A percentile compares a stretch with the other conserved stretches of the same genome.
phyloP scores from a whole-genome alignment of 2,888 invertebrate genomes.

The Microchrysa polita region DNA sequence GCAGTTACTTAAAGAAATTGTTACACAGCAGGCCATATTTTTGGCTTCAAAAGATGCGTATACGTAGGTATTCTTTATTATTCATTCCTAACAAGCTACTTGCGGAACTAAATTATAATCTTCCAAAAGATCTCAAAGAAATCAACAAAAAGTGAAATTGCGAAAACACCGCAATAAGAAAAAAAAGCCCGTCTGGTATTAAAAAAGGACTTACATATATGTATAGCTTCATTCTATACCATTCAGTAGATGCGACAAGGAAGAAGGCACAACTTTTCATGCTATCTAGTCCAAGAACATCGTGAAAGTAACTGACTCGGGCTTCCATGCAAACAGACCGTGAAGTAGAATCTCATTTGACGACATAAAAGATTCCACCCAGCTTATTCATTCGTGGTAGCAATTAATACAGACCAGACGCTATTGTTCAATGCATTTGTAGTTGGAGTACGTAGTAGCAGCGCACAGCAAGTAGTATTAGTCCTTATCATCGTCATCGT shows the following conservation, averaged over 20 bases:
- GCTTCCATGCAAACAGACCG: slow-evolving; percentile 43
- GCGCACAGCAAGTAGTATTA: not conserved
- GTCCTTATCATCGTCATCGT: not conserved
- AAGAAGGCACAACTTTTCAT: slow-evolving; percentile 10
- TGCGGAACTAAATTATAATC: not conserved
- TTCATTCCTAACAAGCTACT: no score
- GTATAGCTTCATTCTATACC: not conserved
- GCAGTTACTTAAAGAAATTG: no score
- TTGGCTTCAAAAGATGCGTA: no score
- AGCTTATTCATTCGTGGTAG: slow-evolving; percentile 47
- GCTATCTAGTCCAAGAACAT: slow-evolving; percentile 5
- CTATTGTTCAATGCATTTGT: slow-evolving; percentile 36
- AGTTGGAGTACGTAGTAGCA: slow-evolving; percentile 12
- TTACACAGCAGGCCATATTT: no score
- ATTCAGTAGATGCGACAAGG: not conserved
- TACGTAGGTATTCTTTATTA: no score
- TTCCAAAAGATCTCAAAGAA: not conserved
- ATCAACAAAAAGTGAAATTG: not conserved
- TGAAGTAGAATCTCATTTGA: slow-evolving; percentile 43
- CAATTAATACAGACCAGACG: slow-evolving; percentile 50
- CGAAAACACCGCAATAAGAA: not conserved
- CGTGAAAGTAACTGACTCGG: slow-evolving; percentile 40
- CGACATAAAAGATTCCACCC: slow-evolving; percentile 40
- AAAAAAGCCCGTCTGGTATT: not conserved
- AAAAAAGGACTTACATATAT: slow-evolving; percentile 20